Conservation (phyloP, 2,113 vertebrate species). For the Cichladusa arquata region DNA sequence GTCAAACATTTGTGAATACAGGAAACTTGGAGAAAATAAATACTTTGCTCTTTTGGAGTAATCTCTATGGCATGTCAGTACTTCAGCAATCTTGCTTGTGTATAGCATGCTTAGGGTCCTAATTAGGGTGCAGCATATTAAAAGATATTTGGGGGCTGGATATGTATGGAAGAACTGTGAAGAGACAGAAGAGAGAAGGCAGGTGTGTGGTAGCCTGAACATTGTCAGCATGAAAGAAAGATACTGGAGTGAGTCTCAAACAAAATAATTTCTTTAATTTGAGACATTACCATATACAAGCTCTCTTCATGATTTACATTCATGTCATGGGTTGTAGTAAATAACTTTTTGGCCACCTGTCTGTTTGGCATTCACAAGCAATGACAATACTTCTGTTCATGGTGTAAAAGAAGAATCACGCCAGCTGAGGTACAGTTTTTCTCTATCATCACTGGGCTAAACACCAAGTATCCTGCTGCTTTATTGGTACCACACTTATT, state of each 20-base stretch:
- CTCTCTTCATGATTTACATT: not conserved
- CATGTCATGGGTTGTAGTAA: not conserved
- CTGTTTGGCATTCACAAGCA: not conserved
- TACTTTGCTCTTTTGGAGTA: not conserved
- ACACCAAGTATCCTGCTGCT: not conserved
- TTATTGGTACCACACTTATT: not conserved
- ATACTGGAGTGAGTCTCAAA: not conserved
- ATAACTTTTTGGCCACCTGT: not conserved
- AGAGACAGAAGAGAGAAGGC: not conserved
- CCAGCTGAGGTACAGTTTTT: not conserved
- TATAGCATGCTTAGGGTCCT: not conserved
- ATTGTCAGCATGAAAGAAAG: not conserved
- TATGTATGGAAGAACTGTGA: not conserved
- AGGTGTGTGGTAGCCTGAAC: fast-evolving
- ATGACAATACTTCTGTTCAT: not conserved
- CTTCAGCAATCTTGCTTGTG: not conserved
- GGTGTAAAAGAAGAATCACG: not conserved
- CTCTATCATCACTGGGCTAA: not conserved
- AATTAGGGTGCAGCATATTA: not conserved
- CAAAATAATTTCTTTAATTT: not conserved
- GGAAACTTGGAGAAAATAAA: not conserved
- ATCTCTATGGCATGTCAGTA: not conserved
- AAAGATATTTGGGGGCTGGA: not conserved
- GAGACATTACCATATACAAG: not conserved
- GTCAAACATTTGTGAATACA: not conserved